phyloP scores from a whole-genome alignment of 1,140 invertebrate genomes.

The Drosophila melanogaster region Release_6_plus_ISO1_MT NT_033777.3:31879501-31880000 shows the following conservation, averaged over 20 bases:
- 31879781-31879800: slow-evolving; percentile 28
- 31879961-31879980: slow-evolving; percentile 66
- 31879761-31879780: slow-evolving; percentile 31
- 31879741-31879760: slow-evolving; percentile 60
- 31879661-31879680: not conserved
- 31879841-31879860: slow-evolving; percentile 76
- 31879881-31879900: slow-evolving; percentile 69
- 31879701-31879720: slow-evolving; percentile 84
- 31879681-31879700: slow-evolving; percentile 58
- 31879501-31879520: slow-evolving; percentile 8
- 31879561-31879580: slow-evolving; percentile 28
- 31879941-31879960: slow-evolving; percentile 9
- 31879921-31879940: slow-evolving; percentile 41
- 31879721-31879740: slow-evolving; percentile 83
- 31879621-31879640: slow-evolving; percentile 39
- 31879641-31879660: not conserved
- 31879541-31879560: slow-evolving; percentile 6
- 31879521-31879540: not conserved
- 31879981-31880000: slow-evolving; percentile 82
- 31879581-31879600: slow-evolving; percentile 24
- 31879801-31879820: slow-evolving; percentile 61
- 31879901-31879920: slow-evolving; percentile 66
- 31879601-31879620: slow-evolving; percentile 45
- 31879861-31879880: slow-evolving; percentile 55
- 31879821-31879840: slow-evolving; percentile 39